These are phyloP conservation scores for Aspidoscelis tigris DNA, from an alignment of 2,113 vertebrate genomes.

Conservation along the genomic window DNA sequence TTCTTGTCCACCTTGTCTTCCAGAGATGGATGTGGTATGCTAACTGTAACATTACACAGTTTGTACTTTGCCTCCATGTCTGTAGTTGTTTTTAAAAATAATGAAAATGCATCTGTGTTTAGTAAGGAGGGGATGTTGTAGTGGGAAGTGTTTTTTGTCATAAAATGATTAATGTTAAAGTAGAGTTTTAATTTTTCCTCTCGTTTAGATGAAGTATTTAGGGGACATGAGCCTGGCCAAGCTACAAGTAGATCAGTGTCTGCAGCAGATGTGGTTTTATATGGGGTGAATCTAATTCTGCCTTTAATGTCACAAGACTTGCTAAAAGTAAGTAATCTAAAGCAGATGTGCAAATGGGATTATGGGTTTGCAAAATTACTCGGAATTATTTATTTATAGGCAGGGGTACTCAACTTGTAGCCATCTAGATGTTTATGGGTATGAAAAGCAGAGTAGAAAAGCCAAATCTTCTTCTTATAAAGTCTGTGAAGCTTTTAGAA, in stretches of 20 bases:
- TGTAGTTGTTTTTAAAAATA: neutral
- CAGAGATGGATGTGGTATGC: neutral
- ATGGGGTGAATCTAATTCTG: conserved; percentile 95
- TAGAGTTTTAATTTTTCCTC: conserved; percentile 27
- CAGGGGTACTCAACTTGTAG: no score
- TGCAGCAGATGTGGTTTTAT: conserved; percentile 96
- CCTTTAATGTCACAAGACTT: conserved; percentile 99
- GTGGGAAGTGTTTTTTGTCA: neutral
- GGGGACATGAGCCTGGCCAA: conserved; percentile 92
- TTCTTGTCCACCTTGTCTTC: neutral
- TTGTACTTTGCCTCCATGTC: neutral
- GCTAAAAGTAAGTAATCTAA: conserved; percentile 83
- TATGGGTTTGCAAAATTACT: neutral
- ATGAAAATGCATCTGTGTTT: neutral
- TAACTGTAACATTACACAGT: neutral
- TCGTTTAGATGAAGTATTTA: conserved; percentile 91
- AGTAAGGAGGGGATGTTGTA: neutral
- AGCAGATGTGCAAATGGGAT: neutral
- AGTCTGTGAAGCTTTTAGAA: neutral
- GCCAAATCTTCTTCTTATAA: neutral
- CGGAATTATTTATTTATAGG: neutral
- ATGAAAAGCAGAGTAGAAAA: no score
- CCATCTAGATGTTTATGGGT: neutral
- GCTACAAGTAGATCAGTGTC: conserved; percentile 89
- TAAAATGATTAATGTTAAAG: conserved; percentile 19